phyloP scores from a whole-genome alignment of 2,113 vertebrate genomes.

The Phoenicopterus ruber region DNA sequence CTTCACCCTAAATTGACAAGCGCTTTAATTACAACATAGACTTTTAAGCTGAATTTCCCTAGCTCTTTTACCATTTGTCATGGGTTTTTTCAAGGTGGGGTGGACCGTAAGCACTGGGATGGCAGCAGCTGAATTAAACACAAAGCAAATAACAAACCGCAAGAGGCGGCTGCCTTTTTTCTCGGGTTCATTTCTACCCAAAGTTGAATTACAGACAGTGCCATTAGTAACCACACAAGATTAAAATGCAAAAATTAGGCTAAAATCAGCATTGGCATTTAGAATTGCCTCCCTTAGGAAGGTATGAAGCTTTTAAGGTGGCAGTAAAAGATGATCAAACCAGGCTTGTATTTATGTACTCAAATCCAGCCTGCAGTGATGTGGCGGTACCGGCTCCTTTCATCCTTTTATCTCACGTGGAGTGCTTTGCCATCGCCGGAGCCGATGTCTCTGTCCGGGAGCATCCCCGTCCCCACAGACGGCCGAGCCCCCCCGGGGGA shows the following conservation, averaged over 20 bases:
- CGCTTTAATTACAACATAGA: neutral
- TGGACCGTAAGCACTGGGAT: neutral
- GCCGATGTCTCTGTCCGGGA: neutral
- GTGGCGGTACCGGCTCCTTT: neutral
- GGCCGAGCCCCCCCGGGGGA: accelerated
- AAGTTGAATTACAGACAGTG: neutral
- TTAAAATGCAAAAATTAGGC: neutral
- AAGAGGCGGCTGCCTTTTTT: neutral
- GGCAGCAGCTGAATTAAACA: neutral
- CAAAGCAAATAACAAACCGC: neutral
- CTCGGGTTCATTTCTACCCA: neutral
- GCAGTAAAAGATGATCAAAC: neutral
- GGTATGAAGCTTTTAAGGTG: neutral
- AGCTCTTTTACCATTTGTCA: neutral
- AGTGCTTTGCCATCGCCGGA: neutral
- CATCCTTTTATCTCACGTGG: accelerated
- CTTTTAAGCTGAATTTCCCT: neutral
- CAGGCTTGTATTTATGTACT: neutral
- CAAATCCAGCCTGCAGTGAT: neutral
- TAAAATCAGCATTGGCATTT: neutral
- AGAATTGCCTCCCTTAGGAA: neutral
- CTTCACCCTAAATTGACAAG: neutral
- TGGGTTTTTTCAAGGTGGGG: accelerated
- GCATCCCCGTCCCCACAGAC: accelerated
- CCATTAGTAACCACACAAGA: neutral